These are phyloP conservation scores for Limnephilus rhombicus DNA, from an alignment of 2,888 invertebrate species.

Conservation along the genomic window DNA sequence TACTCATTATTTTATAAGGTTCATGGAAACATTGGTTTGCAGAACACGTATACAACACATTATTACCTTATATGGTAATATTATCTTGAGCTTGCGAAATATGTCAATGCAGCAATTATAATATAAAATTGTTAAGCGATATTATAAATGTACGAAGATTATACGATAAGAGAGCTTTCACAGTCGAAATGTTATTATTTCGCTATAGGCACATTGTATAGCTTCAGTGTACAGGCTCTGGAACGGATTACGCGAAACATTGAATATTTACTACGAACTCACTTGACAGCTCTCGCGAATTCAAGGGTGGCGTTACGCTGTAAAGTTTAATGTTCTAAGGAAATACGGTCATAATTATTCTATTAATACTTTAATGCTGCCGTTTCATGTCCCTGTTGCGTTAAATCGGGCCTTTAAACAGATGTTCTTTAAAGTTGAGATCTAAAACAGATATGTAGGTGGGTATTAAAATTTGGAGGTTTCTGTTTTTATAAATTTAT, in stretches of 20 bases:
- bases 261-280: constrained; percentile 37
- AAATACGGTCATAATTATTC: constrained; percentile 10
- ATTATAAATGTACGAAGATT: constrained; percentile 17
- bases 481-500: background rate
- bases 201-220: background rate
- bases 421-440: background rate
- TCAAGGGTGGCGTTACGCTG: constrained; percentile 28
- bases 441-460: background rate
- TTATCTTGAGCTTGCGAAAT: background rate
- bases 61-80: background rate
- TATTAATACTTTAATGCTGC: background rate
- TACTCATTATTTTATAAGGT: background rate
- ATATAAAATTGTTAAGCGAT: constrained; percentile 19
- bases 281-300: constrained; percentile 42
- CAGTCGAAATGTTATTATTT: constrained; percentile 39
- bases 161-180: constrained; percentile 23
- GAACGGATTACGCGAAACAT: constrained; percentile 2
- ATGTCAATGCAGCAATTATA: constrained; percentile 3
- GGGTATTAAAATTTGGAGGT: background rate
- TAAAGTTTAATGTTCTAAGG: constrained; percentile 38
- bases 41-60: background rate
- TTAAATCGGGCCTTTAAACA: background rate
- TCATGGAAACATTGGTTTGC: background rate
- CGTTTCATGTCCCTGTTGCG: background rate
- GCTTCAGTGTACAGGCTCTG: background rate